Evolutionary conservation across 2,797 vertebrate species (phyloP), one percentile per base, ranked within the genome.

Genomic region (Phoxinus dragarum): DNA sequence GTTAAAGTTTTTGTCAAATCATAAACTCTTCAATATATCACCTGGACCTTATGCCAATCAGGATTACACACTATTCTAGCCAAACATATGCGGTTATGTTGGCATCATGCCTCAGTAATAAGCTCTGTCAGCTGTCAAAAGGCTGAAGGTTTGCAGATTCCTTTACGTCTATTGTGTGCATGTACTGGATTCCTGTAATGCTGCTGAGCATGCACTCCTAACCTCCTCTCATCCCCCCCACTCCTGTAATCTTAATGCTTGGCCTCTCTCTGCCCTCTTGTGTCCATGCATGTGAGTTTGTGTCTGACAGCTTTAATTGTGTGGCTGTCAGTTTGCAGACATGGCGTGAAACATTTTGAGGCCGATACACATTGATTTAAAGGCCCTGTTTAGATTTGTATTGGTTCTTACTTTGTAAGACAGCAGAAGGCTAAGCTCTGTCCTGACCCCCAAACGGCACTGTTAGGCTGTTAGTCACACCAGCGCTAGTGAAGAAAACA

Each of bases 261-360:
- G 54, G 79, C 86, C 83, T 82, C 78, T 77, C 86, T 85, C 83
- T 82, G 64, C 79, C 86, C 86, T 85, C 72, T 77, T 77, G 86
- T 76, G 77, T 84, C 78, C 34, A 23, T 36, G 49, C 66, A 38
- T 68, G 71, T 16, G 72, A 75, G 64, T 56, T 77, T 83, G 44
- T 75, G 82, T 81, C 71, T 84, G 61, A 75, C 82, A 80, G 31
- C 31, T 87, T 81, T 59, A 84, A 69, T 56, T 68, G 77, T 49
- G 23, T 44, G 49, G 54, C 68, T 72, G 75, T 84, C 59, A 40
- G 77, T 49, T 49, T 61, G 69, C 21, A n/a, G 38, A 79, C 68
- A 83, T 10, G 27, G 23, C 34, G 9, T 79, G 74, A 79, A 71
- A 69, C 83, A 78, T 78, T 84, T 56, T 38, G 34, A 68, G 59